Percentiles rank a stretch among this genome's conserved stretches.
These are phyloP conservation scores for Incurvaria masculella DNA, from an alignment of 2,888 invertebrate species.

Conservation along the genomic window DNA sequence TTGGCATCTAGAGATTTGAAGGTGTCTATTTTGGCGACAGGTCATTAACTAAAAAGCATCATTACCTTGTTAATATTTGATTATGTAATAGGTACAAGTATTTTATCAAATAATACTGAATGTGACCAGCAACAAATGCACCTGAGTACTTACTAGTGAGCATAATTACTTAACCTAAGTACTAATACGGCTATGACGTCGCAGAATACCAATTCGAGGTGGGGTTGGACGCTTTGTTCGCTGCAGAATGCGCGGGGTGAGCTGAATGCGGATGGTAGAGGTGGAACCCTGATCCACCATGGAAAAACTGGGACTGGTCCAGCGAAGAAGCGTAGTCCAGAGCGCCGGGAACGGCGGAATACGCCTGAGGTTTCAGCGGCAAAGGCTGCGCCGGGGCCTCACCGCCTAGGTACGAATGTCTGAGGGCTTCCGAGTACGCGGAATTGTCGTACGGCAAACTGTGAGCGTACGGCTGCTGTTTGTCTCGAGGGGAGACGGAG, in stretches of 20 bases:
- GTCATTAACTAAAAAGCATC: no score
- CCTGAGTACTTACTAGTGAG: not conserved
- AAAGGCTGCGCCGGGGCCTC: slow-evolving; percentile 60
- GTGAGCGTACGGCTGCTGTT: slow-evolving; percentile 55
- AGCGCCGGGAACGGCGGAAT: slow-evolving; percentile 69
- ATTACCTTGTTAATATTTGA: no score
- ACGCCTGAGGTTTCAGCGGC: slow-evolving; percentile 88
- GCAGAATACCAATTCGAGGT: slow-evolving; percentile 77
- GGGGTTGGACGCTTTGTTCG: slow-evolving; percentile 63
- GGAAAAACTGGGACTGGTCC: slow-evolving; percentile 86
- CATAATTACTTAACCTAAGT: not conserved
- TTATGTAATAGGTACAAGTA: no score
- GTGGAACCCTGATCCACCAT: slow-evolving; percentile 76
- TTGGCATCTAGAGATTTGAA: no score
- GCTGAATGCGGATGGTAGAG: slow-evolving; percentile 73
- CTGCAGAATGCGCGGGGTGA: slow-evolving; percentile 31
- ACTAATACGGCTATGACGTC: slow-evolving; percentile 62
- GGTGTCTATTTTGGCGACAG: no score
- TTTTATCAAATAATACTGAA: not conserved
- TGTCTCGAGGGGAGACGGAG: slow-evolving; percentile 94
- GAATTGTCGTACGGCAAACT: slow-evolving; percentile 47
- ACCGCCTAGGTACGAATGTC: slow-evolving; percentile 49
- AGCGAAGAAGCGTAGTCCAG: slow-evolving; percentile 64
- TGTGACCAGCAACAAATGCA: not conserved
- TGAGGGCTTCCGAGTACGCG: slow-evolving; percentile 65